phyloP scores from a whole-genome alignment of 2,888 invertebrate genomes.

The Tetranychus truncatus region DNA sequence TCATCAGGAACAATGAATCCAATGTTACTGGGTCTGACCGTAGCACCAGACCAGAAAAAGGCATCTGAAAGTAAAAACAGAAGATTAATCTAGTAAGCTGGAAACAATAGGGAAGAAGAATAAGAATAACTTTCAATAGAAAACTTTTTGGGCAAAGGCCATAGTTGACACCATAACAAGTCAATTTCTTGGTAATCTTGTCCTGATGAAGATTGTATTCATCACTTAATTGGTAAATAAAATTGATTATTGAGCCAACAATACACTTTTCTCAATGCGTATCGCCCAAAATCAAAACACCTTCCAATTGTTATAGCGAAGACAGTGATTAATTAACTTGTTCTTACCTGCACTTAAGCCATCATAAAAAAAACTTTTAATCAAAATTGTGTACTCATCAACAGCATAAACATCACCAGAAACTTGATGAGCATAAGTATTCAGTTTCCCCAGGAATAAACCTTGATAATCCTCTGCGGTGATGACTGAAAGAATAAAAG shows the following conservation, averaged over 20 bases:
- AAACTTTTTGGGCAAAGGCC: too few species aligned
- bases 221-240: too few species aligned
- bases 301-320: too few species aligned
- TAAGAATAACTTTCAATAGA: too few species aligned
- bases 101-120: background rate
- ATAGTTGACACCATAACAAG: too few species aligned
- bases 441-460: slow-evolving; percentile 60
- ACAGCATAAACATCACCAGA: slow-evolving; percentile 73
- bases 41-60: slow-evolving; percentile 81
- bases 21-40: slow-evolving; percentile 59
- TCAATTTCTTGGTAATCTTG: too few species aligned
- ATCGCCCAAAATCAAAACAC: too few species aligned
- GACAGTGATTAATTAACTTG: too few species aligned
- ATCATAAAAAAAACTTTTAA: slow-evolving; percentile 68
- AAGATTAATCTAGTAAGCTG: background rate
- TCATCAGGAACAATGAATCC: slow-evolving; percentile 80
- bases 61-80: slow-evolving; percentile 42
- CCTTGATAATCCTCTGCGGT: slow-evolving; percentile 37
- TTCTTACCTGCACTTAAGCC: slow-evolving; percentile 50
- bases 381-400: slow-evolving; percentile 58
- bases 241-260: too few species aligned
- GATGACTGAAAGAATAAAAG: background rate
- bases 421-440: slow-evolving; percentile 72
- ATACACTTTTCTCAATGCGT: background rate
- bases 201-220: too few species aligned